Evolutionary conservation across 2,113 vertebrate species (phyloP).

Genomic region (Glaucomys volans): DNA sequence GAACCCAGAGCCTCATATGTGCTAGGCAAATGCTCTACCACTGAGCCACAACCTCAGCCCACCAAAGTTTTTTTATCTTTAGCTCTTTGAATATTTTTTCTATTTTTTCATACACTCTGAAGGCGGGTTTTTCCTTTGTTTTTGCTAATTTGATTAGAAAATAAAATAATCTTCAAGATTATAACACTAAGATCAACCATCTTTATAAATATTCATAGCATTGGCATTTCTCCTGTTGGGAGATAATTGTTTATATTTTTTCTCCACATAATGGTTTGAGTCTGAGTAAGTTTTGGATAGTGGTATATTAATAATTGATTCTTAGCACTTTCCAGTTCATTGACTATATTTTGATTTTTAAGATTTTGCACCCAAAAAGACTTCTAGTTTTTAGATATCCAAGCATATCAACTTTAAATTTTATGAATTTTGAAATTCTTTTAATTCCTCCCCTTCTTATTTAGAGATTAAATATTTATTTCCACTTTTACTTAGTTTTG

Average conservation of each 20-base stretch:
- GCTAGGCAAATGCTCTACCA: no score
- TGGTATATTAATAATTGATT: conserved; percentile 16
- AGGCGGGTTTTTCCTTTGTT: not conserved
- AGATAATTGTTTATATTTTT: conserved; percentile 15
- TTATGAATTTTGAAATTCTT: not conserved
- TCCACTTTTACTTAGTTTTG: conserved; percentile 5
- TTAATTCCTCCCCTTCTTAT: not conserved
- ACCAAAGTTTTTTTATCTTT: not conserved
- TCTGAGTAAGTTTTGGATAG: not conserved
- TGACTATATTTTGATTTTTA: not conserved
- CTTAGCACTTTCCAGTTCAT: not conserved
- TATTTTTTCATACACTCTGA: not conserved
- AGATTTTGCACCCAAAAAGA: not conserved
- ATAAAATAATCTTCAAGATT: not conserved
- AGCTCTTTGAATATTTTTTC: conserved; percentile 16
- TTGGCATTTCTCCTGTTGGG: not conserved
- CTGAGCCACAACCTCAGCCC: no score
- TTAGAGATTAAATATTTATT: not conserved
- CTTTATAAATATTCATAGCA: not conserved
- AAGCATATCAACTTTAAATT: not conserved
- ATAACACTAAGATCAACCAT: not conserved
- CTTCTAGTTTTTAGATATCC: conserved; percentile 4
- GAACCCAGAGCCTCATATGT: no score
- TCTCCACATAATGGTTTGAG: not conserved
- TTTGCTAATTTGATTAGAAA: not conserved